A percentile compares a stretch with the other conserved stretches of the same genome.
Evolutionary conservation across 2,797 vertebrate genomes (phyloP).

Genomic region (Rhinoraja longicauda): DNA sequence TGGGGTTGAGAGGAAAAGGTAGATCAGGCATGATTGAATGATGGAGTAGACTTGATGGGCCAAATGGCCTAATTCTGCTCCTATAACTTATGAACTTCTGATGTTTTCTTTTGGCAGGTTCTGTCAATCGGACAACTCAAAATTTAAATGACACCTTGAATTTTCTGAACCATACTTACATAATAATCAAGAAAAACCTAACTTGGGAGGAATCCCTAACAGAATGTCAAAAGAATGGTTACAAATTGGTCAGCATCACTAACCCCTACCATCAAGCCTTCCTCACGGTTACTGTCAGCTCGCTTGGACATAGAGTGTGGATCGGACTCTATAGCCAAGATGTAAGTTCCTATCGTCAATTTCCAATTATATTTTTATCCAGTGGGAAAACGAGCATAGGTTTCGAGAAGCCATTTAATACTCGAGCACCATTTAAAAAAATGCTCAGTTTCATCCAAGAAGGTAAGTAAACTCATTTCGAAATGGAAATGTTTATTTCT

Average conservation of each 20-base stretch:
- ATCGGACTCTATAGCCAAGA: constrained; percentile 83
- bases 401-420: not conserved
- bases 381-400: not conserved
- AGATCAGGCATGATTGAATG: no score
- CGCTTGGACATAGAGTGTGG: constrained; percentile 67
- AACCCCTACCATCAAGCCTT: constrained; percentile 71
- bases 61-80: no score
- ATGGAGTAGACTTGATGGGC: no score
- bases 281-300: constrained; percentile 65
- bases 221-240: constrained; percentile 59
- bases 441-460: no score
- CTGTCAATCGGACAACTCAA: not conserved
- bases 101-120: not conserved
- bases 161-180: constrained; percentile 66
- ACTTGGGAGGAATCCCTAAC: constrained; percentile 74
- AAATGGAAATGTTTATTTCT: not conserved
- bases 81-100: not conserved
- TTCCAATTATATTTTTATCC: not conserved
- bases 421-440: not conserved
- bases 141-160: constrained; percentile 46
- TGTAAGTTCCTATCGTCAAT: constrained; percentile 57
- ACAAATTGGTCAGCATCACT: constrained; percentile 80
- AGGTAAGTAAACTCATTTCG: not conserved
- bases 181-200: constrained; percentile 67
- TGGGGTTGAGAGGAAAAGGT: no score